These are phyloP conservation scores for Netelia virgata DNA, from an alignment of 2,888 invertebrate species.

Conservation along the genomic window DNA sequence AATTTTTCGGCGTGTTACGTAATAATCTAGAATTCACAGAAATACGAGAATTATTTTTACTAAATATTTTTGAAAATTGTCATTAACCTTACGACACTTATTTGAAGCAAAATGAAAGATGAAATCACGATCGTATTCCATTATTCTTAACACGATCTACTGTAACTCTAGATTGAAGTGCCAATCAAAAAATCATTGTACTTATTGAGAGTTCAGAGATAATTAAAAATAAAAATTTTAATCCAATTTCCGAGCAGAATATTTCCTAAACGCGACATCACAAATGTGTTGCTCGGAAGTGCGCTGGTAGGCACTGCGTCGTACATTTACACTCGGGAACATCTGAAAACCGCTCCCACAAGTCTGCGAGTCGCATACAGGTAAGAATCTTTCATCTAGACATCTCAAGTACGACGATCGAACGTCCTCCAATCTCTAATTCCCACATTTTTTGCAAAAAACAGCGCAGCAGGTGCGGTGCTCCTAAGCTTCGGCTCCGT, in stretches of 20 bases:
- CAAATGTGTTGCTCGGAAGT: conserved; percentile 92
- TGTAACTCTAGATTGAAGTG: background rate
- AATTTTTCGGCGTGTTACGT: conserved; percentile 50
- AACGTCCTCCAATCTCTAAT: background rate
- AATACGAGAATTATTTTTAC: conserved; percentile 9
- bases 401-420: background rate
- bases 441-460: conserved; percentile 68
- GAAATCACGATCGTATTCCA: background rate
- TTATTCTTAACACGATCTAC: background rate
- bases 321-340: conserved; percentile 93
- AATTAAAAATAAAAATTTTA: background rate
- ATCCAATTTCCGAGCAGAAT: conserved; percentile 85
- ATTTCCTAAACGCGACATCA: conserved; percentile 91
- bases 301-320: conserved; percentile 93
- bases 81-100: too few relatives aligned
- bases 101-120: background rate
- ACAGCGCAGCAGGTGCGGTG: conserved; percentile 89
- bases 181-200: background rate
- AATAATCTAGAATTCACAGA: conserved; percentile 33
- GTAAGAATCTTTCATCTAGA: conserved; percentile 81
- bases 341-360: conserved; percentile 89
- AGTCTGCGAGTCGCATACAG: conserved; percentile 89
- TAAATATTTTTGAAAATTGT: background rate
- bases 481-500: conserved; percentile 96
- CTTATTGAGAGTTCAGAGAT: background rate